Conservation (phyloP, 2,888 invertebrate species). For the Elmis aenea region DNA sequence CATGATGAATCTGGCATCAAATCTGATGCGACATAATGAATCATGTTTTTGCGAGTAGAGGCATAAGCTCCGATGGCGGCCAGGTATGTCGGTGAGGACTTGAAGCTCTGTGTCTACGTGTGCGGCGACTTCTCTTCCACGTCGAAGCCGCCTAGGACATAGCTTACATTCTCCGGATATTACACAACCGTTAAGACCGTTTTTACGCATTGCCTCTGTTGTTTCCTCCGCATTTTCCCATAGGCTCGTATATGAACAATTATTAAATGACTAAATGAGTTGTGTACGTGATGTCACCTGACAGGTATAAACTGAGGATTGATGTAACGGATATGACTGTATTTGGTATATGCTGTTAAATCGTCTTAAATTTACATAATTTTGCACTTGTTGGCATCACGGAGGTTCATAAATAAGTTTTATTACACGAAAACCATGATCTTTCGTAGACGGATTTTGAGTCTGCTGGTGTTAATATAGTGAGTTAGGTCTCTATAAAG, state of each 20-base stretch:
- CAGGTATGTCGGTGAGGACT: conserved; percentile 31
- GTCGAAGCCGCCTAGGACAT: conserved; percentile 34
- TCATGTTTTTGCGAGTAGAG: conserved; percentile 28
- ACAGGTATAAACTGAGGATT: no score
- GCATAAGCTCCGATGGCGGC: conserved; percentile 29
- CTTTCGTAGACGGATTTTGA: no score
- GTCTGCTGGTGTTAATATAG: no score
- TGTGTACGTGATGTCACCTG: no score
- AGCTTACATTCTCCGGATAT: conserved; percentile 36
- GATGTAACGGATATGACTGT: no score
- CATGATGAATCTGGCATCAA: conserved; percentile 31
- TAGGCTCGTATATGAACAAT: conserved; percentile 15
- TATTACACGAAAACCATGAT: no score
- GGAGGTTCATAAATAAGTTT: no score
- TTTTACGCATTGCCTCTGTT: conserved; percentile 23
- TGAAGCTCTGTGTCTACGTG: conserved; percentile 36
- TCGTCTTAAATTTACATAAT: no score
- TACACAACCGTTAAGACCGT: conserved; percentile 32
- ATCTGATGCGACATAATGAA: conserved; percentile 30
- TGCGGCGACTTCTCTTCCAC: conserved; percentile 31
- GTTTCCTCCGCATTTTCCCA: conserved; percentile 3
- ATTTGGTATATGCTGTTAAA: no score
- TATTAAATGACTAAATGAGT: conserved; percentile 15
- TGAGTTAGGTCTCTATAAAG: no score
- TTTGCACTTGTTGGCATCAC: no score